These are phyloP conservation scores for Nemotelus nigrinus DNA, from an alignment of 2,888 invertebrate genomes.

Conservation along the genomic window DNA sequence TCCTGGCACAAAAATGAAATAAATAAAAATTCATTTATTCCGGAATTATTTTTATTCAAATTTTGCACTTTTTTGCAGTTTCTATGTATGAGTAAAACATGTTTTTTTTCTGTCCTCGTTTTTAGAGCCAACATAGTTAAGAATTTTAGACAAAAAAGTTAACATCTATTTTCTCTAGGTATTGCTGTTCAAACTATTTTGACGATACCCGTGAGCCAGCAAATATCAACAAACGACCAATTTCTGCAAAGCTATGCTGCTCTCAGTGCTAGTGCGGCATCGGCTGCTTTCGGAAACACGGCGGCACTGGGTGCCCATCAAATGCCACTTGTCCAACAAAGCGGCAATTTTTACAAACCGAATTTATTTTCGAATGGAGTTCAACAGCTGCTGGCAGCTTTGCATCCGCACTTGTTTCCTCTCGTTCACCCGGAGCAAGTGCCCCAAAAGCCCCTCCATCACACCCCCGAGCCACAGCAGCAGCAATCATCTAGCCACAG, in stretches of 20 bases:
- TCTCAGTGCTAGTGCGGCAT: constrained; percentile 53
- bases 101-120: no score
- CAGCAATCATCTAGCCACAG: constrained; percentile 56
- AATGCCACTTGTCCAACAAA: constrained; percentile 73
- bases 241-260: constrained; percentile 61
- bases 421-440: constrained; percentile 50
- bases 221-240: constrained; percentile 79
- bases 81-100: no score
- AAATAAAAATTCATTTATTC: no score
- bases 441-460: constrained; percentile 51
- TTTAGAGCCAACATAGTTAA: no score
- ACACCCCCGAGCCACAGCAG: constrained; percentile 49
- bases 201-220: constrained; percentile 89
- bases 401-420: constrained; percentile 75
- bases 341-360: constrained; percentile 72
- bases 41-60: no score
- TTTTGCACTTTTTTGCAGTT: no score
- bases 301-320: constrained; percentile 80
- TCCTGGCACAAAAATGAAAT: no score
- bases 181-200: constrained; percentile 95
- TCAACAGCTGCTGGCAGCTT: constrained; percentile 79
- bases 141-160: no score
- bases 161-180: constrained; percentile 68
- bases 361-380: constrained; percentile 80
- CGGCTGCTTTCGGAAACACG: constrained; percentile 74